Conservation (phyloP, 2,113 vertebrate genomes). For the Fulica atra region DNA sequence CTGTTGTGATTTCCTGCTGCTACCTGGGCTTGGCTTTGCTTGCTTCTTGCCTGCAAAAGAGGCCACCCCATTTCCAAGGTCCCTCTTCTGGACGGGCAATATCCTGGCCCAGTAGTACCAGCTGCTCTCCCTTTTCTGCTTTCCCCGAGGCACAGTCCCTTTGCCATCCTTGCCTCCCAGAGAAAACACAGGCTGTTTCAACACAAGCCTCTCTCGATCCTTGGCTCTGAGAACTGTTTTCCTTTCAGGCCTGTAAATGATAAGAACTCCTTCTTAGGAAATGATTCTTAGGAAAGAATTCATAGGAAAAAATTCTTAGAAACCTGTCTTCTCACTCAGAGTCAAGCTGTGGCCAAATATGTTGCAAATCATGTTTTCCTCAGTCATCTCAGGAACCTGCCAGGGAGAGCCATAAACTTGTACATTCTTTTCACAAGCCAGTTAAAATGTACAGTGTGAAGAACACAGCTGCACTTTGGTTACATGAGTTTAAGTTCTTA, state of each 20-base stretch:
- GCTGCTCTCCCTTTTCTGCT: not conserved
- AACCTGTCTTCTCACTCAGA: conserved; percentile 1
- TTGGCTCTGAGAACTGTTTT: not conserved
- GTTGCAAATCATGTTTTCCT: conserved; percentile 65
- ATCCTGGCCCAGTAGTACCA: not conserved
- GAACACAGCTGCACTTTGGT: not conserved
- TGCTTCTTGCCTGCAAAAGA: not conserved
- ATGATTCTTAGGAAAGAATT: too few relatives aligned
- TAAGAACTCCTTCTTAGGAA: not conserved
- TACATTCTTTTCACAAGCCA: conserved; percentile 70
- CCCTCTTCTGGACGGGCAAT: too few relatives aligned
- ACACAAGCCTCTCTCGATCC: not conserved
- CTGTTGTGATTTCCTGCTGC: too few relatives aligned
- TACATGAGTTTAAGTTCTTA: not conserved
- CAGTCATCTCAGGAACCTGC: conserved; percentile 37
- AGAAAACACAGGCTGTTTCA: not conserved
- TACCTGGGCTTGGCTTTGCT: not conserved
- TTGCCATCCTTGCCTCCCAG: not conserved
- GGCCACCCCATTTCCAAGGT: not conserved
- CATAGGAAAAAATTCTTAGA: not conserved
- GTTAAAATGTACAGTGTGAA: conserved; percentile 75
- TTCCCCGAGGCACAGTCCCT: not conserved
- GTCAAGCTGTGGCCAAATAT: conserved; percentile 50
- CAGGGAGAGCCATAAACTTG: conserved; percentile 68
- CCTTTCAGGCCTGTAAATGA: not conserved